Evolutionary conservation across 2,888 invertebrate genomes (phyloP).

Genomic region (Caenorhabditis virilis): DNA sequence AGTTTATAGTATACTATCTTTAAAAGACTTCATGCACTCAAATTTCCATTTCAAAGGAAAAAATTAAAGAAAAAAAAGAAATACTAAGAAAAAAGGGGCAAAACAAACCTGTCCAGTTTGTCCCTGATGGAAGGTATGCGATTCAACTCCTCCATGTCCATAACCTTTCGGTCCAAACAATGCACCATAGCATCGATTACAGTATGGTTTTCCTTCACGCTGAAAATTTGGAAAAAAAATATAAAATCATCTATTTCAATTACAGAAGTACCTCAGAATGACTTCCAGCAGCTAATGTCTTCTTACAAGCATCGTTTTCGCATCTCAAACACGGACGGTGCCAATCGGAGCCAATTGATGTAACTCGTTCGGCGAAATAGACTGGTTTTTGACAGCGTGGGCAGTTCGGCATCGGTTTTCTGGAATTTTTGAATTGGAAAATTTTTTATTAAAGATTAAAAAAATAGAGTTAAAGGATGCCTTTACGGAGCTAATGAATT

Average conservation of each 20-base stretch:
- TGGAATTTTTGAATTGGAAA: neutral
- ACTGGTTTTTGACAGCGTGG: conserved; percentile 67
- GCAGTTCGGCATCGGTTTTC: conserved; percentile 61
- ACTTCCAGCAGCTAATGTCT: conserved; percentile 76
- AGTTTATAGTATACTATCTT: too few species aligned
- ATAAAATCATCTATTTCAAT: neutral
- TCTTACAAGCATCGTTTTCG: conserved; percentile 76
- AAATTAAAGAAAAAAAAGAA: neutral
- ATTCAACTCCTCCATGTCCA: conserved; percentile 71
- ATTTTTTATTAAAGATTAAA: conserved; percentile 9
- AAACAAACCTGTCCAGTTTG: conserved; percentile 44
- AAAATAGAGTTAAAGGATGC: neutral
- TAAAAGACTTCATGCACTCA: neutral
- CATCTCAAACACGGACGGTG: conserved; percentile 77
- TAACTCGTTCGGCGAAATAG: conserved; percentile 75
- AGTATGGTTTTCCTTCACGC: conserved; percentile 78
- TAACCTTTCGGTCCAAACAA: conserved; percentile 76
- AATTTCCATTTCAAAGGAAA: neutral
- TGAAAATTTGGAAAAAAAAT: conserved; percentile 40
- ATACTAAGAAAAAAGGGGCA: neutral
- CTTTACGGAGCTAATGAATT: too few species aligned
- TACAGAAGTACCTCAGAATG: conserved; percentile 70
- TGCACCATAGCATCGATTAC: conserved; percentile 77
- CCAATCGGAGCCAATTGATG: conserved; percentile 79
- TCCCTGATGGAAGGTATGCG: conserved; percentile 72